Evolutionary conservation across 2,797 vertebrate genomes (phyloP).

Genomic region (Eleutherodactylus coqui): DNA sequence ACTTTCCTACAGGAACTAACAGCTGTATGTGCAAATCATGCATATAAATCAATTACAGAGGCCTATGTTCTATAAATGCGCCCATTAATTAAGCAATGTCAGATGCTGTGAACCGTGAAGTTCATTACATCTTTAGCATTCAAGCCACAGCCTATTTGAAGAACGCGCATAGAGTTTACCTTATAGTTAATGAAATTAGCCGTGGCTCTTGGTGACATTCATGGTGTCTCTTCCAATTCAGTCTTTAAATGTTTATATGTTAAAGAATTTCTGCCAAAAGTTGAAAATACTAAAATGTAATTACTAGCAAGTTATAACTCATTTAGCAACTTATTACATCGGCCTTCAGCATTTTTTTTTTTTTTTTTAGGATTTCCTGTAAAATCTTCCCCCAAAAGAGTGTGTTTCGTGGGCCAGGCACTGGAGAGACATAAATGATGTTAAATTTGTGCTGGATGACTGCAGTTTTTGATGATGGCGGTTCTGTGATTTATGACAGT

Average conservation of each 20-base stretch:
- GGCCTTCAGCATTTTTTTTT: slow-evolving; percentile 80
- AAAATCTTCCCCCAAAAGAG: slow-evolving; percentile 77
- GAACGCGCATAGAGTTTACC: slow-evolving; percentile 89
- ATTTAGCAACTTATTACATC: slow-evolving; percentile 82
- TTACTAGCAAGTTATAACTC: slow-evolving; percentile 84
- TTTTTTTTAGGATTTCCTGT: slow-evolving; percentile 80
- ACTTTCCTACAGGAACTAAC: slow-evolving; percentile 99
- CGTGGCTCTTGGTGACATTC: slow-evolving; percentile 81
- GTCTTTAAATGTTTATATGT: slow-evolving; percentile 84
- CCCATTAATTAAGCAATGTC: slow-evolving; percentile 99
- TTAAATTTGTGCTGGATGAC: slow-evolving; percentile 89
- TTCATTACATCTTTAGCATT: slow-evolving; percentile 99
- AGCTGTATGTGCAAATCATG: slow-evolving; percentile 99
- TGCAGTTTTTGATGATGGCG: slow-evolving; percentile 93
- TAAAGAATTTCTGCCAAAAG: slow-evolving; percentile 82
- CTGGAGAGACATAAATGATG: slow-evolving; percentile 81
- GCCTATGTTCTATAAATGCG: slow-evolving; percentile 99
- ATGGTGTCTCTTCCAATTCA: slow-evolving; percentile 81
- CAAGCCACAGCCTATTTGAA: slow-evolving; percentile 95
- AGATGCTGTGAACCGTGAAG: slow-evolving; percentile 99
- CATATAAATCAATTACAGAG: slow-evolving; percentile 99
- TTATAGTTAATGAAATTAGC: slow-evolving; percentile 93
- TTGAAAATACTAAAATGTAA: slow-evolving; percentile 83
- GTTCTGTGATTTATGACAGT: slow-evolving; percentile 90
- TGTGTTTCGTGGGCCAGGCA: slow-evolving; percentile 78